These are phyloP conservation scores for Odocoileus hemionus DNA, from an alignment of 2,113 vertebrate genomes.

Conservation along the genomic window DNA sequence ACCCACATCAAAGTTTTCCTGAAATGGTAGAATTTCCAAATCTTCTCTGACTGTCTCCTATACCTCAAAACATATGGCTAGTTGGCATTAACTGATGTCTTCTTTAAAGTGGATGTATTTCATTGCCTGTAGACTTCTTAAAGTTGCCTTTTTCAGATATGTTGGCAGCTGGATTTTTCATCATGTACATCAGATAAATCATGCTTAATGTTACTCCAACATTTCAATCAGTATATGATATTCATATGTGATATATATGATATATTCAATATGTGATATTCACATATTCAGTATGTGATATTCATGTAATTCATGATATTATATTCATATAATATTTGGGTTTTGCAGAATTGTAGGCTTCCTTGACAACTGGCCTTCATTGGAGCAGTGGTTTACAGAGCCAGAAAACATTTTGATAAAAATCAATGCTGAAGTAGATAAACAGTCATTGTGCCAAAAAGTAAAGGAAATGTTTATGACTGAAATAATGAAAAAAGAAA, in stretches of 20 bases:
- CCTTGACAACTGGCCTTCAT: slow-evolving; percentile 85
- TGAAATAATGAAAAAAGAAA: slow-evolving; percentile 74
- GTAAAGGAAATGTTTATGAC: slow-evolving; percentile 82
- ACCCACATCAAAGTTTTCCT: background rate
- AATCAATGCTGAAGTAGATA: slow-evolving; percentile 84
- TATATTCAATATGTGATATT: background rate
- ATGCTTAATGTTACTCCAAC: background rate
- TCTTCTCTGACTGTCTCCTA: background rate
- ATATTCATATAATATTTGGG: background rate
- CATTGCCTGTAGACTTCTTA: background rate
- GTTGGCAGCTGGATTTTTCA: background rate
- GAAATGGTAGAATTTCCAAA: background rate
- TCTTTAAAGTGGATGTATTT: background rate
- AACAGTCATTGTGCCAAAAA: slow-evolving; percentile 77
- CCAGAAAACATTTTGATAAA: slow-evolving; percentile 85
- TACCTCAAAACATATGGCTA: background rate
- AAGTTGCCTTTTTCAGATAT: background rate
- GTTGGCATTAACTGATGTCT: background rate
- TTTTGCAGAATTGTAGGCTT: slow-evolving; percentile 87
- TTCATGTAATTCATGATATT: background rate
- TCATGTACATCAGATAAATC: background rate
- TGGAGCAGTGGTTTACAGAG: slow-evolving; percentile 90
- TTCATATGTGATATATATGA: background rate
- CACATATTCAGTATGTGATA: background rate
- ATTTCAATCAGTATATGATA: background rate